Conservation (phyloP, 2,113 vertebrate genomes). For the Leucosticte australis region DNA sequence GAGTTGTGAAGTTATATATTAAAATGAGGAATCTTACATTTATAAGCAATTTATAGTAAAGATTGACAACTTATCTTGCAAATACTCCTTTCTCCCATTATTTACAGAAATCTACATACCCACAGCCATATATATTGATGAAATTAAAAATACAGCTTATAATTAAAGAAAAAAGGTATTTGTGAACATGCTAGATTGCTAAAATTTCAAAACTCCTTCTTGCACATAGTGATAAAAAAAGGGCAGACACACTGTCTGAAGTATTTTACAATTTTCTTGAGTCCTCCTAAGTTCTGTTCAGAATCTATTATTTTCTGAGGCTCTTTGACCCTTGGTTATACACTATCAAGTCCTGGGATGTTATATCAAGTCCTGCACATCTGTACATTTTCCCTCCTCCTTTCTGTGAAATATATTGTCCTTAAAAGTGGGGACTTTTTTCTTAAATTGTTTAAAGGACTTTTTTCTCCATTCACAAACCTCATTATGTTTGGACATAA, state of each 20-base stretch:
- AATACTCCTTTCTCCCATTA: background rate
- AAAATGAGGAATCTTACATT: background rate
- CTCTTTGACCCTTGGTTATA: background rate
- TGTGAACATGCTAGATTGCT: background rate
- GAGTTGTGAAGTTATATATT: background rate
- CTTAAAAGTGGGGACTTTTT: background rate
- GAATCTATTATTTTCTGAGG: background rate
- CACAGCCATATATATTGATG: background rate
- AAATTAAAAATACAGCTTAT: background rate
- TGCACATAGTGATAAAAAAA: background rate
- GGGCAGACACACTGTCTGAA: background rate
- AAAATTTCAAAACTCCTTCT: background rate
- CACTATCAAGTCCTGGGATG: background rate
- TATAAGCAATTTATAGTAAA: background rate
- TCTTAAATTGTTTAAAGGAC: background rate
- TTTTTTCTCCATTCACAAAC: background rate
- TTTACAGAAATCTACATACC: background rate
- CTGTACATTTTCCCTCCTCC: background rate
- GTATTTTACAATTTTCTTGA: background rate
- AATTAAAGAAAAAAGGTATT: background rate
- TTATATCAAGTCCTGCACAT: background rate
- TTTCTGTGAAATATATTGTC: background rate
- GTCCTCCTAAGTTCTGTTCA: background rate
- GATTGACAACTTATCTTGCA: background rate
- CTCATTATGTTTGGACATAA: background rate